Evolutionary conservation across 2,888 invertebrate species (phyloP), one percentile per base, ranked within the genome.

Genomic region (Creontiades dilutus): DNA sequence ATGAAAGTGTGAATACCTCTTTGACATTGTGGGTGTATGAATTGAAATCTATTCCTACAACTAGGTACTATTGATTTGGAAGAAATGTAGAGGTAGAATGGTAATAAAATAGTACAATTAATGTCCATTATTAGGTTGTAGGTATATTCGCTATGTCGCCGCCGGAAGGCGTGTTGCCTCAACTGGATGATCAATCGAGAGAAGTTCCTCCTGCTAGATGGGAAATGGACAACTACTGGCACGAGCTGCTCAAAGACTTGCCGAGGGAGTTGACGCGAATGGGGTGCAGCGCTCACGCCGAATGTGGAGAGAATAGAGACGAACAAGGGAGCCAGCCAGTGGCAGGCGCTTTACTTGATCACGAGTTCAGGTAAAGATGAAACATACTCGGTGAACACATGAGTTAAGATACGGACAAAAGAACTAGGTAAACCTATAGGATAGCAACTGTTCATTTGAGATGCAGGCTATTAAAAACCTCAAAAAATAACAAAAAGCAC

Each of bases 321-420:
- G 81, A 89, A 16, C 80, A 80, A 11, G 89, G 78, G 37, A 61
- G 55, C 13, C 86, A 90, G 23, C 89, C 90, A 14, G 90, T 91
- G 19, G 85, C 90, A 3, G 91, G 91, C 5, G 57, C 68, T 1
- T 52, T 91, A 16, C 85, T 91, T 7, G 91, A 91, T 61, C 86
- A 91, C 46, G 91, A 91, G 47, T 91, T 91, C 84, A 91, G 88
- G 88, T 88, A 28, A 4, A 28, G 3, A 37, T 37, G 7, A 37
- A 37, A 37, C 7, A n/a, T 37, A 7, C 37, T 4, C 7, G 37
- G 37, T 37, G 7, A 37, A 37, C 2, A 37, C 37, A 37, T 37
- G 7, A 7, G 37, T 37, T 37, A 37, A 7, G 3, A 37, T 37
- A 2, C n/a, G n/a, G n/a, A n/a, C n/a, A n/a, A n/a, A n/a, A n/a